Evolutionary conservation across 2,113 vertebrate genomes (phyloP), one percentile per base, ranked within the genome.

Genomic region (Epinephelus fuscoguttatus): DNA sequence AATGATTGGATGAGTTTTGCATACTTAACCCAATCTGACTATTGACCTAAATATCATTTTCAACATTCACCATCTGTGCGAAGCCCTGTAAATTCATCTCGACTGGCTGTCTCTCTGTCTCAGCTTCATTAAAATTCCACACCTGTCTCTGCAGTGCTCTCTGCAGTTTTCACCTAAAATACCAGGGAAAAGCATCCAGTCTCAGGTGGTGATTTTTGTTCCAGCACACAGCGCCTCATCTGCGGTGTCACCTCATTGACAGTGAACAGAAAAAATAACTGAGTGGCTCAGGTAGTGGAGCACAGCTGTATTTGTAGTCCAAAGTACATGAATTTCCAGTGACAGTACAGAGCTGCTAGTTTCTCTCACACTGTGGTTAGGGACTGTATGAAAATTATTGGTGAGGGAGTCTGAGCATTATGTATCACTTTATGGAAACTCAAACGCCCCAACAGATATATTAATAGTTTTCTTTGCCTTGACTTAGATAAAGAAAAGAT

Each of bases 201-300:
- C 96, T 96, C 37, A 93, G 85, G 96, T 96, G 78, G 95, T 96
- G 87, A 96, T 97, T 83, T 84, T 95, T 96, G 50, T 97, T 97
- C 94, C 95, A 93, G 3, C 95, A 95, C 96, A 97, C 64, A 52
- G 93, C 37, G 94, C 95, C 82, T 97, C 96, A 90, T 96, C 94
- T 71, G 95, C 84, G 27, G 95, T 97, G 63, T 96, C 96, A 62
- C 96, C 95, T 92, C 95, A 84, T 96, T 96, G 78, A 0, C 2
- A 77, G 89, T 75, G 27, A 80, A 78, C 82, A 86, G 86, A 86
- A 79, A 84, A 84, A 86, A 89, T 85, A 91, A 78, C 70, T 80
- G 72, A 79, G 73, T 21, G 53, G 19, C 72, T 78, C 56, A 72
- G 70, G 40, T 78, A 80, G 57, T n/a, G 13, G 67, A 33, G 42